These are phyloP conservation scores for Patella vulgata DNA, from an alignment of 1,140 invertebrate species.

Conservation along the genomic window DNA sequence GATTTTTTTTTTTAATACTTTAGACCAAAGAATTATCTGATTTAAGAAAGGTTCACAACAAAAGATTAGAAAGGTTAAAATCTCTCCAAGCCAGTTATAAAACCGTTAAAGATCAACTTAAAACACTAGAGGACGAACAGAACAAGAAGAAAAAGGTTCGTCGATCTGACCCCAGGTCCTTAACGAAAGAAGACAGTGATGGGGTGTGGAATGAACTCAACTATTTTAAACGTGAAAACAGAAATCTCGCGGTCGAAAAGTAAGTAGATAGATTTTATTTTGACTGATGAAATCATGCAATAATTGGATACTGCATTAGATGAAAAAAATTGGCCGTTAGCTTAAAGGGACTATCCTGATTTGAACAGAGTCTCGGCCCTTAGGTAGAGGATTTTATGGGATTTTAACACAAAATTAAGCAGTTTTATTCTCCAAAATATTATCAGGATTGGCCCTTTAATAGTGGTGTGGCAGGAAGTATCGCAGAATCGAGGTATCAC, in stretches of 20 bases:
- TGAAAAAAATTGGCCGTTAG: neutral
- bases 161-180: conserved; percentile 49
- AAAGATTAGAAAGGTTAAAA: conserved; percentile 48
- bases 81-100: conserved; percentile 48
- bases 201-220: conserved; percentile 64
- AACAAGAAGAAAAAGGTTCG: conserved; percentile 50
- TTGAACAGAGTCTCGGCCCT: too few species aligned
- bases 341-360: too few species aligned
- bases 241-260: conserved; percentile 58
- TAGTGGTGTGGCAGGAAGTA: neutral
- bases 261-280: conserved; percentile 22
- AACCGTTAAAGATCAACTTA: conserved; percentile 53
- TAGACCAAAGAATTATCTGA: conserved; percentile 51
- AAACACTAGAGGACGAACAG: conserved; percentile 47
- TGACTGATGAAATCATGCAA: too few species aligned
- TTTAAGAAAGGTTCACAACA: conserved; percentile 48
- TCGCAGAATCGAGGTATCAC: too few species aligned
- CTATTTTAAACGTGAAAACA: conserved; percentile 60
- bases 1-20: neutral
- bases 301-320: neutral
- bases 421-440: too few species aligned
- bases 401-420: too few species aligned
- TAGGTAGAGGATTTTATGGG: too few species aligned
- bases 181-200: conserved; percentile 60
- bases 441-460: too few species aligned